phyloP scores from a whole-genome alignment of 2,113 vertebrate genomes.

The Syrrhaptes paradoxus region DNA sequence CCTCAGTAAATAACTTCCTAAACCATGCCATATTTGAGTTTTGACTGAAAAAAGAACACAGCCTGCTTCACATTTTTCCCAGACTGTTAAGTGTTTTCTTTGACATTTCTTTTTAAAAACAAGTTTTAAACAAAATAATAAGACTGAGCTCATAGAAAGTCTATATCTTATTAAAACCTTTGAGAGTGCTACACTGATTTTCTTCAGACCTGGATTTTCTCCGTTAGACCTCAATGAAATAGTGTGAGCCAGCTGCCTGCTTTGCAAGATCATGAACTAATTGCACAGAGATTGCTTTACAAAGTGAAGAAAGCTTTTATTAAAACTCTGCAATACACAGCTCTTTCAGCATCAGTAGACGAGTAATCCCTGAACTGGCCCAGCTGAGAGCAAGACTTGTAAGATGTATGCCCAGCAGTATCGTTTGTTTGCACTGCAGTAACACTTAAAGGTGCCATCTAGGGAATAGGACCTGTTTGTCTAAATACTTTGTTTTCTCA shows the following conservation, averaged over 20 bases:
- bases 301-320: conserved; percentile 12
- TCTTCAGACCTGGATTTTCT: conserved; percentile 4
- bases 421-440: neutral
- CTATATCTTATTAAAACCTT: neutral
- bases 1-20: neutral
- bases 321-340: neutral
- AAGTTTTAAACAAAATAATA: neutral
- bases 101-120: neutral
- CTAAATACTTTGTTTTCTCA: neutral
- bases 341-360: conserved; percentile 9
- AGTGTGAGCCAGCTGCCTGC: neutral
- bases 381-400: neutral
- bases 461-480: neutral
- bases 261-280: neutral
- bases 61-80: neutral
- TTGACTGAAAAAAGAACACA: neutral
- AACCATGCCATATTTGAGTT: neutral
- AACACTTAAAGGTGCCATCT: neutral
- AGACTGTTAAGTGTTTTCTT: neutral
- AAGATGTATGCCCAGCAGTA: neutral
- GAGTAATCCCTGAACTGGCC: neutral
- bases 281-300: neutral
- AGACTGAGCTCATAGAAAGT: neutral
- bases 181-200: neutral
- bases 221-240: neutral